Evolutionary conservation across 2,888 invertebrate genomes (phyloP), one percentile per base, ranked within the genome.

Genomic region (Hedya salicella): DNA sequence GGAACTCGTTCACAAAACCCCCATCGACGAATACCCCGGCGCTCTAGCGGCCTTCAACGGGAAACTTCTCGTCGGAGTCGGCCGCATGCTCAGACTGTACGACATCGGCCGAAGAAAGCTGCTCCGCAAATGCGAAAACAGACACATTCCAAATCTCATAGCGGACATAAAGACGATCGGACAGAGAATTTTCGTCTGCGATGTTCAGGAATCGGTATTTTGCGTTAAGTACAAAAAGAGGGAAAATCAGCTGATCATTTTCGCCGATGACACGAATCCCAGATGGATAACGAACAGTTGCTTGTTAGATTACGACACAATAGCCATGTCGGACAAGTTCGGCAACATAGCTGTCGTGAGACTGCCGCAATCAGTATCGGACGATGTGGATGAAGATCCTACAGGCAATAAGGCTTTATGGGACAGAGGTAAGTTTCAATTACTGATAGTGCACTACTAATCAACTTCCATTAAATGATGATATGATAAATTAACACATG

Each of bases 321-420:
- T 99, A 14, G 99, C 98, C 0, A 96, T 97, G 68, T 97, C 98
- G 6, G 99, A 99, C 86, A 99, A 99, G 88, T 99, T 99, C 92
- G 99, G 99, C 36, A 99, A 98, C 82, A 94, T 99, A 72, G 95
- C 97, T 65, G 95, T 99, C 64, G 96, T 98, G 78, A 94, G 98
- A 49, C 85, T 99, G 62, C 98, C 99, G 0, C 95, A 96, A 61
- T 97, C 97, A 66, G 96, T 98, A 1, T 97, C 96, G 25, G 99
- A 99, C 87, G 99, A 99, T 82, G 98, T 99, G 0, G 99, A 99
- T 84, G 99, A 99, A 88, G 99, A 99, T 90, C 99, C 99, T 0
- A 99, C 99, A 0, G 99, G 99, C 49, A 98, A 98, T 80, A 98
- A 99, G 86, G 98, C 99, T 0, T 92, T 99, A 0, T 99, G 99